These are phyloP conservation scores for Ditula angustiorana DNA, from an alignment of 2,888 invertebrate genomes.

Conservation along the genomic window DNA sequence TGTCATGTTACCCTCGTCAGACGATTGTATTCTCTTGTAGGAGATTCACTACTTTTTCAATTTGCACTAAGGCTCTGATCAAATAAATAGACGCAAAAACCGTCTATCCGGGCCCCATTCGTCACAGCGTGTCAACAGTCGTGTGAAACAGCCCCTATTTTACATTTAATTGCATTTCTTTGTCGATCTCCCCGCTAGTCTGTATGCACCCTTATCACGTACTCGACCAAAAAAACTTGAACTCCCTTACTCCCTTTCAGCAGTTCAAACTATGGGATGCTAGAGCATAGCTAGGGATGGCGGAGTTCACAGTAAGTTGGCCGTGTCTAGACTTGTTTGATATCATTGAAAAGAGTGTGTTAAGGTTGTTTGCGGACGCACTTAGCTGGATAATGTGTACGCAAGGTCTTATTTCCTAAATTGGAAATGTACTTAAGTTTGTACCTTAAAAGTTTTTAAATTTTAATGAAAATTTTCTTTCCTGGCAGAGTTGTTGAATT, in stretches of 20 bases:
- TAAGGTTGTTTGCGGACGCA: conserved; percentile 73
- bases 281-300: not conserved
- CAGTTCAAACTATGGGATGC: not conserved
- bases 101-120: conserved; percentile 70
- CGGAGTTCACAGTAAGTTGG: conserved; percentile 53
- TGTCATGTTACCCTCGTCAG: no score
- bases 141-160: conserved; percentile 82
- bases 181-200: conserved; percentile 81
- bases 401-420: conserved; percentile 57
- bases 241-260: conserved; percentile 45
- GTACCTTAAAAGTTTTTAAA: conserved; percentile 25
- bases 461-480: conserved; percentile 20
- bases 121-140: conserved; percentile 80
- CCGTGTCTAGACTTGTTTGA: conserved; percentile 73
- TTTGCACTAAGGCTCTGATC: conserved; percentile 20
- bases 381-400: conserved; percentile 69
- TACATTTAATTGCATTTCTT: conserved; percentile 86
- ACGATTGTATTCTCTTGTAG: no score
- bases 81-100: conserved; percentile 40
- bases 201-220: conserved; percentile 77
- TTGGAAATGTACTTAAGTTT: conserved; percentile 50
- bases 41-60: conserved; percentile 18
- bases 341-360: conserved; percentile 73
- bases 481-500: not conserved
- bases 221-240: conserved; percentile 51